phyloP scores from a whole-genome alignment of 2,888 invertebrate genomes.

The Agrochola lota region DNA sequence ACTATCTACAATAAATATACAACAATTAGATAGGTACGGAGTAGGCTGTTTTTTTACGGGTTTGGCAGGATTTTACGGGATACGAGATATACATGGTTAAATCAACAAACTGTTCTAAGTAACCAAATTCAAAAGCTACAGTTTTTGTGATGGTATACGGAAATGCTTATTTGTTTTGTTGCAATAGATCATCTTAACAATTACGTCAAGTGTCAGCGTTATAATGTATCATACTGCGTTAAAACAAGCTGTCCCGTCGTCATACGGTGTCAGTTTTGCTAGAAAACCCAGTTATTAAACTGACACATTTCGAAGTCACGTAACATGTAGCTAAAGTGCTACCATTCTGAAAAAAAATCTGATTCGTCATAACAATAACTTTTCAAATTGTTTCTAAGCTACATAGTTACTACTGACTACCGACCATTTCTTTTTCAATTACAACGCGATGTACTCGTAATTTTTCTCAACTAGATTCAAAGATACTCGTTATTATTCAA shows the following conservation, averaged over 20 bases:
- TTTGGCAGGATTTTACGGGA: background rate
- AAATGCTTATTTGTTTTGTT: background rate
- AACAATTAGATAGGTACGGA: too few relatives aligned
- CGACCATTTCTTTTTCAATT: constrained; percentile 39
- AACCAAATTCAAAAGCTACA: background rate
- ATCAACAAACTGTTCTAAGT: background rate
- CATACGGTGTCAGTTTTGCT: background rate
- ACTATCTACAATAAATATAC: too few relatives aligned
- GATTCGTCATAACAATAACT: background rate
- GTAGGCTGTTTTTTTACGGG: background rate
- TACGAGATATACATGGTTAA: background rate
- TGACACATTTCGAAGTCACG: constrained; percentile 15
- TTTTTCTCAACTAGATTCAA: constrained; percentile 31
- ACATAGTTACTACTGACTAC: background rate
- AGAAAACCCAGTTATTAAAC: constrained; percentile 13
- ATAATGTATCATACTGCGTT: background rate
- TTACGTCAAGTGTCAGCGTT: background rate
- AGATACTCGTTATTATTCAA: constrained; percentile 29
- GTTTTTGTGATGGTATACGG: background rate
- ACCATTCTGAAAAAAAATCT: background rate
- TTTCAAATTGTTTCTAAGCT: constrained; percentile 20
- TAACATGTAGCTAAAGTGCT: background rate
- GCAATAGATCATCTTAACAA: background rate
- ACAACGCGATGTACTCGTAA: constrained; percentile 11
- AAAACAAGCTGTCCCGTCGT: background rate